These are phyloP conservation scores for Brenthis hecate DNA, from an alignment of 2,888 invertebrate genomes.

Conservation along the genomic window DNA sequence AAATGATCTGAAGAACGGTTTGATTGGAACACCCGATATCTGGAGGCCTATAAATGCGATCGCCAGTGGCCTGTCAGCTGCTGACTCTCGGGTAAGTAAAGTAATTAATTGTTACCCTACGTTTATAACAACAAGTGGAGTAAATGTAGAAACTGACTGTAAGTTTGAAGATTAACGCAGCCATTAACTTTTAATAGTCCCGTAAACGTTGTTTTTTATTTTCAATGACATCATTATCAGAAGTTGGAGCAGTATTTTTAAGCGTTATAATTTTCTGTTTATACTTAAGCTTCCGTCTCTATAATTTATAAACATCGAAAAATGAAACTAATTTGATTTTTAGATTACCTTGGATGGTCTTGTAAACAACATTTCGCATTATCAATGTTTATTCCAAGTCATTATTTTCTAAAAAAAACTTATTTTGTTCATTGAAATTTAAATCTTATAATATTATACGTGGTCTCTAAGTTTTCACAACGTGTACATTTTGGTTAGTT, in stretches of 20 bases:
- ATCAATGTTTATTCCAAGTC: no score
- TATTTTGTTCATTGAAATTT: no score
- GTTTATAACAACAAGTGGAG: no score
- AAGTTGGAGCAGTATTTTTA: conserved; percentile 12
- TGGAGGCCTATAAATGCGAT: conserved; percentile 87
- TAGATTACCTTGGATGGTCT: not conserved
- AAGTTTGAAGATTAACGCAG: conserved; percentile 21
- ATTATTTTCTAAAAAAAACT: no score
- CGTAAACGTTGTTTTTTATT: conserved; percentile 23
- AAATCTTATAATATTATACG: no score
- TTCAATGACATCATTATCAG: conserved; percentile 24
- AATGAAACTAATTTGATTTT: not conserved
- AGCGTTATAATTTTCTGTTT: conserved; percentile 3
- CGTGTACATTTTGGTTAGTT: no score
- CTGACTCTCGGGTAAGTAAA: conserved; percentile 78
- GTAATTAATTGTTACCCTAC: not conserved
- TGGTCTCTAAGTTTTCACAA: no score
- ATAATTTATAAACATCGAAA: not conserved
- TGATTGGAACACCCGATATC: conserved; percentile 86
- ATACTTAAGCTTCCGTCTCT: not conserved
- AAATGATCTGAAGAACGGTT: conserved; percentile 82
- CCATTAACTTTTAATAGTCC: conserved; percentile 25
- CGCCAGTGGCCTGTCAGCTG: conserved; percentile 82
- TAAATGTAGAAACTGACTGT: conserved; percentile 1
- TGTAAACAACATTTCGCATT: no score